Evolutionary conservation across 2,888 invertebrate species (phyloP).

Genomic region (Pegoplata infirma): DNA sequence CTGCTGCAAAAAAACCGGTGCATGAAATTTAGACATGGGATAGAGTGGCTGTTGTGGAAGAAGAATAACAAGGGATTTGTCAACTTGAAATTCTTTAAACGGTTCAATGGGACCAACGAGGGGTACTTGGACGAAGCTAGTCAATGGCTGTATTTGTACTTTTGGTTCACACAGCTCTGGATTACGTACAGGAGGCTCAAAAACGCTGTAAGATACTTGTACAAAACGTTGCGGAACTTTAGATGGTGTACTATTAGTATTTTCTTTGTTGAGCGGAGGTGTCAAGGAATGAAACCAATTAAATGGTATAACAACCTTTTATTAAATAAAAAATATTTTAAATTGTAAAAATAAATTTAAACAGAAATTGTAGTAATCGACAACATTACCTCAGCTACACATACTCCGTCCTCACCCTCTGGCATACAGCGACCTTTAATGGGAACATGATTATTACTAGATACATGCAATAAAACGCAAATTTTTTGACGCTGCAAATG

Average conservation of each 20-base stretch:
- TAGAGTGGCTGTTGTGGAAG: slow-evolving; percentile 93
- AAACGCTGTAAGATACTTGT: slow-evolving; percentile 91
- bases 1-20: slow-evolving; percentile 91
- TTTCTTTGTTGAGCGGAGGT: slow-evolving; percentile 82
- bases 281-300: slow-evolving; percentile 93
- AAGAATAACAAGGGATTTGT: slow-evolving; percentile 90
- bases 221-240: slow-evolving; percentile 86
- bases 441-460: slow-evolving; percentile 81
- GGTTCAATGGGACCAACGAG: slow-evolving; percentile 88
- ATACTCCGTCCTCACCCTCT: slow-evolving; percentile 94
- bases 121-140: slow-evolving; percentile 83
- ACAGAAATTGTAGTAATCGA: too few species aligned
- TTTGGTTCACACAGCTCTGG: slow-evolving; percentile 87
- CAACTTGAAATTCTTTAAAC: slow-evolving; percentile 90
- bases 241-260: slow-evolving; percentile 79
- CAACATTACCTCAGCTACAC: slow-evolving; percentile 85
- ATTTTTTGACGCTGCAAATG: slow-evolving; percentile 88
- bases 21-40: slow-evolving; percentile 92
- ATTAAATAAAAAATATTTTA: background rate
- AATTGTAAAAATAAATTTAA: background rate
- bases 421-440: slow-evolving; percentile 95
- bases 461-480: slow-evolving; percentile 89
- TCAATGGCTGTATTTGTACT: slow-evolving; percentile 84
- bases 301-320: slow-evolving; percentile 87
- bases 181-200: slow-evolving; percentile 87